A percentile compares a stretch with the other conserved stretches of the same genome.
Evolutionary conservation across 2,797 vertebrate genomes (phyloP).

Genomic region (Schizothorax lantsangensis): DNA sequence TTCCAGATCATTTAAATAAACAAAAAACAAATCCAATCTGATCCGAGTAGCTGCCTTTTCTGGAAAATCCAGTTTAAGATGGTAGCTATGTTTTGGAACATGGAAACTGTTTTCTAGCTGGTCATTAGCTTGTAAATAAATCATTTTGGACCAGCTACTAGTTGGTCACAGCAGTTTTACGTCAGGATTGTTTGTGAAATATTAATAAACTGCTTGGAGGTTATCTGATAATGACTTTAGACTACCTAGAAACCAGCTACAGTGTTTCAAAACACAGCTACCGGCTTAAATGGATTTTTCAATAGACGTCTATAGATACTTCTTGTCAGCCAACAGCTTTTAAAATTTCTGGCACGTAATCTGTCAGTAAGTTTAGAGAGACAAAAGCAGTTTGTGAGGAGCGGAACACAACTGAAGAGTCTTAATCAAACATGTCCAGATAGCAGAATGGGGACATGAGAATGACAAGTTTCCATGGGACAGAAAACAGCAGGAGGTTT

Average conservation of each 20-base stretch:
- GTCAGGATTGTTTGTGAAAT: neutral
- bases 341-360: conserved; percentile 14
- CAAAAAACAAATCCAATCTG: neutral
- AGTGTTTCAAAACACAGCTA: conserved; percentile 12
- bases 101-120: neutral
- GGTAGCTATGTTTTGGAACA: neutral
- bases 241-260: neutral
- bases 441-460: neutral
- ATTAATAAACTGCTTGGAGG: neutral
- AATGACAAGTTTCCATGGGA: neutral
- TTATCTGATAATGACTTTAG: neutral
- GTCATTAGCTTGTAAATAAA: neutral
- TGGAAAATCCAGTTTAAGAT: neutral
- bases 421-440: conserved; percentile 3
- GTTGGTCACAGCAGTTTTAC: neutral
- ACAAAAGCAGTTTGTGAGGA: conserved; percentile 8
- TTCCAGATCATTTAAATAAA: neutral
- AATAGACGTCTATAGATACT: conserved; percentile 14
- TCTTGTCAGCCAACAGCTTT: conserved; percentile 30
- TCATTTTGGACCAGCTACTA: neutral
- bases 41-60: neutral
- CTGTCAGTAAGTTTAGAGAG: conserved; percentile 39
- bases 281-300: neutral
- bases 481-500: neutral
- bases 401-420: conserved; percentile 2